These are phyloP conservation scores for Leptinotarsa undecemlineata DNA, from an alignment of 1,140 invertebrate species.

Conservation along the genomic window DNA sequence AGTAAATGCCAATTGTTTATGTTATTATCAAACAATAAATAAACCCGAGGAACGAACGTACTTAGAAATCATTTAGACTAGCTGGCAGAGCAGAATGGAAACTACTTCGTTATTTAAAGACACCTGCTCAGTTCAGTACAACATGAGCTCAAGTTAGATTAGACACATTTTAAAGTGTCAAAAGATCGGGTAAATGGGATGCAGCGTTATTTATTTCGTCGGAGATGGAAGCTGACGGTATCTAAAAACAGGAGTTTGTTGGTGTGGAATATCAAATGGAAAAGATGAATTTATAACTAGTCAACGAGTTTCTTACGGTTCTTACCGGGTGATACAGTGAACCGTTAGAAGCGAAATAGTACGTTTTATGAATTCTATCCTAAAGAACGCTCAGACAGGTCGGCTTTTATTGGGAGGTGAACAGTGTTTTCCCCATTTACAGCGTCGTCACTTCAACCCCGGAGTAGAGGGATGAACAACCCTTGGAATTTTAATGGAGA, in stretches of 20 bases:
- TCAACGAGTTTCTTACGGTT: not conserved
- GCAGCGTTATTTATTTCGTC: constrained; percentile 14
- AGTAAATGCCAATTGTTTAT: constrained; percentile 21
- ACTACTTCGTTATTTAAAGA: constrained; percentile 16
- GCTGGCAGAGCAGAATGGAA: constrained; percentile 20
- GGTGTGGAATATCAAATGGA: not conserved
- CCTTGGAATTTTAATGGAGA: too few relatives aligned
- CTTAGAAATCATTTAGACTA: constrained; percentile 23
- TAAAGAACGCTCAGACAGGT: too few relatives aligned
- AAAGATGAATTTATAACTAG: not conserved
- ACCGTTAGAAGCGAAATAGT: too few relatives aligned
- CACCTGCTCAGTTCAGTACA: constrained; percentile 29
- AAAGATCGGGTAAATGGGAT: constrained; percentile 19
- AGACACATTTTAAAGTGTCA: constrained; percentile 31
- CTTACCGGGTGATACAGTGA: too few relatives aligned
- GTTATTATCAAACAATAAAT: constrained; percentile 27
- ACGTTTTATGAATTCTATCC: too few relatives aligned
- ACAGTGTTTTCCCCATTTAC: too few relatives aligned
- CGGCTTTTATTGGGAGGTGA: too few relatives aligned
- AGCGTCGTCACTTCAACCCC: too few relatives aligned
- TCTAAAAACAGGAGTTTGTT: constrained; percentile 16
- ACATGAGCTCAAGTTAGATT: constrained; percentile 31
- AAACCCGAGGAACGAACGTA: constrained; percentile 12
- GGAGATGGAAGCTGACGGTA: constrained; percentile 18
- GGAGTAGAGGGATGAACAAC: too few relatives aligned